Conservation (phyloP, 53 echinoderm and acorn worm genomes). For the Antedon mediterranea region DNA sequence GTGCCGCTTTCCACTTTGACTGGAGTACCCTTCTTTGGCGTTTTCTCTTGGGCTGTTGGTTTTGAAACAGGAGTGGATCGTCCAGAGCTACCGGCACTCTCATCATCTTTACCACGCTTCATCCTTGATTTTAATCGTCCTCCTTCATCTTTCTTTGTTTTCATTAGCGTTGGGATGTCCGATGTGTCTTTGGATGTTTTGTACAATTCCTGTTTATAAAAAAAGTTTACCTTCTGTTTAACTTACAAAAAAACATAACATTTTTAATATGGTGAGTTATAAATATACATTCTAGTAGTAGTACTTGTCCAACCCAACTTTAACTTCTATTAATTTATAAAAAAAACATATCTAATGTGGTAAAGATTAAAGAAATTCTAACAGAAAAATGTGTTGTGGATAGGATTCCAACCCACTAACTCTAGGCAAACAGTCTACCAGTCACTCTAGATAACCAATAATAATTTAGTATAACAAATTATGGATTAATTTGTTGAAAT, state of each 20-base stretch:
- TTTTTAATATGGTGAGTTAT: too few relatives aligned
- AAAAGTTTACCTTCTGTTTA: too few relatives aligned
- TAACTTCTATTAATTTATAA: too few relatives aligned
- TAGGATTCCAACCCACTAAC: too few relatives aligned
- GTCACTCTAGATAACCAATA: neutral
- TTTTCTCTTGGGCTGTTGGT: neutral
- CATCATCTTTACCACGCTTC: constrained; percentile 27
- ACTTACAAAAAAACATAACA: too few relatives aligned
- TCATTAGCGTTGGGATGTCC: constrained; percentile 46
- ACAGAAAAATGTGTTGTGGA: too few relatives aligned
- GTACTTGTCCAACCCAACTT: too few relatives aligned
- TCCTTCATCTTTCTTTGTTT: constrained; percentile 3
- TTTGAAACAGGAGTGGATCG: constrained; percentile 19
- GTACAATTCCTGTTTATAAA: constrained; percentile 38
- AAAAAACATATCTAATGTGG: too few relatives aligned
- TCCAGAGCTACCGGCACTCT: constrained; percentile 11
- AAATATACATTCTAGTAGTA: too few relatives aligned
- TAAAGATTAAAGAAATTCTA: too few relatives aligned
- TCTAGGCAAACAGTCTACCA: neutral
- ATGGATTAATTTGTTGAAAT: neutral
- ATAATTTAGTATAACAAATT: neutral
- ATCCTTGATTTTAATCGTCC: neutral
- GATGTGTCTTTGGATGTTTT: constrained; percentile 92
- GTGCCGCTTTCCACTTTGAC: neutral
- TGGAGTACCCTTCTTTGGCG: neutral